Base-by-base conservation (phyloP, 2,888 invertebrate genomes). In the Cyrtodaria siliqua region DNA sequence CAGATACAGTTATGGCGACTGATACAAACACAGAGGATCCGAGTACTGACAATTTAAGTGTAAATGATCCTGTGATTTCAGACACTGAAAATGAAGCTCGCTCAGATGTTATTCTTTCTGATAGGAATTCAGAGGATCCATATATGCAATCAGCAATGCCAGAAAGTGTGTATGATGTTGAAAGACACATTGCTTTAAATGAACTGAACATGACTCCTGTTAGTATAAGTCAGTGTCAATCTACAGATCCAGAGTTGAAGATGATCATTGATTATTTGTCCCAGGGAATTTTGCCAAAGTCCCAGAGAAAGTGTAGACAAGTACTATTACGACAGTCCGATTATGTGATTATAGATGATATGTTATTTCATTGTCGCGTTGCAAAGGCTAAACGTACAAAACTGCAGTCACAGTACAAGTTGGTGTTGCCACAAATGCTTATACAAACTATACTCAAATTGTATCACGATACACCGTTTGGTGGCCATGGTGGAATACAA, bases 401-500 rank as follows among this genome's bases (percentile, higher is more conserved):
- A 18, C 14, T 44, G 6, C 26, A 33, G 18, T n/a, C 20, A 20
- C 33, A 67, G 0, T 71, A 52, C 29, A 67, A 79, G 50, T 18
- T 68, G n/a, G 68, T 75, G 12, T 14, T 74, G 3, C 71, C 69
- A 33, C n/a, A 69, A 27, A 40, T 52, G 16, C 40, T 59, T 20
- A 55, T 66, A 24, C 59, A 20, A 24, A 40, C 52, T 14, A 61
- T 72, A 8, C 29, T 72, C 6, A 6, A 72, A 8, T 26, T 72
- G 29, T 72, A 44, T 47, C 75, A 76, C 33, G 71, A 73, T 24
- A 55, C 63, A 1, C 66, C 70, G 3, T 9, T 69, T 12, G 62
- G 42, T 16, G 80, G 53, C 24, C 76, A 80, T 67, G 68, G 66
- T 59, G 73, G 73, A 47, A 76, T 80, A n/a, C 56, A 68, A 29